Base-by-base conservation (phyloP, 2,113 vertebrate species). In the Acanthisitta chloris region DNA sequence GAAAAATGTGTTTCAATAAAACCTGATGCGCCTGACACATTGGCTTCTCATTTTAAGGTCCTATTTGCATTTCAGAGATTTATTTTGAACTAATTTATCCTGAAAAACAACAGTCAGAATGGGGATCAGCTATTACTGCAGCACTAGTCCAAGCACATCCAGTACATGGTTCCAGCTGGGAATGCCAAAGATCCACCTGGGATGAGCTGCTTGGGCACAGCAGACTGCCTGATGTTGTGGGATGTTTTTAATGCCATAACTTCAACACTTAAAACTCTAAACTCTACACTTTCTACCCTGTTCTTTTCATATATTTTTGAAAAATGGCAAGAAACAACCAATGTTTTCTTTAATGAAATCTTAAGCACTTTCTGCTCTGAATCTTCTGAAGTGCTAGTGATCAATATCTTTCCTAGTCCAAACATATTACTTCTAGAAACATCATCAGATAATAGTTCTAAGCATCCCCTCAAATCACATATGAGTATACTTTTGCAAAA, bases 301-400 rank as follows among this genome's bases (percentile, higher is more conserved):
- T 3, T 42, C 72, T 79, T 93, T 69, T 61, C 10, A 90, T 23
- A 42, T 8, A 42, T 36, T 95, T 88, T 42, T 88, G 61, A 88
- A 96, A 90, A 14, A 67, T 0, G 17, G 57, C 48, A 84, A 90
- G 69, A 86, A 88, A 84, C 43, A 83, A 61, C 11, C 51, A 25
- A 71, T 38, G 51, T 67, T 88, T 88, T 95, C 48, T 67, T 48
- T 72, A 93, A 94, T 49, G 72, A 94, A 94, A 86, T 55, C 88
- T 73, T 70, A 81, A 91, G 81, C 58, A 55, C 67, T 73, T 92
- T 86, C 72, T 83, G 51, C 69, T 94, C 67, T 52, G 65, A 94
- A 64, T 66, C 34, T 90, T 88, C 71, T 88, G 70, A 94, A 88
- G 62, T 1, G 0, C 14, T 45, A 48, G 71, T 59, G 86, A 96